Conservation (phyloP, 2,797 vertebrate species). For the Pseudochaenichthys georgianus region DNA sequence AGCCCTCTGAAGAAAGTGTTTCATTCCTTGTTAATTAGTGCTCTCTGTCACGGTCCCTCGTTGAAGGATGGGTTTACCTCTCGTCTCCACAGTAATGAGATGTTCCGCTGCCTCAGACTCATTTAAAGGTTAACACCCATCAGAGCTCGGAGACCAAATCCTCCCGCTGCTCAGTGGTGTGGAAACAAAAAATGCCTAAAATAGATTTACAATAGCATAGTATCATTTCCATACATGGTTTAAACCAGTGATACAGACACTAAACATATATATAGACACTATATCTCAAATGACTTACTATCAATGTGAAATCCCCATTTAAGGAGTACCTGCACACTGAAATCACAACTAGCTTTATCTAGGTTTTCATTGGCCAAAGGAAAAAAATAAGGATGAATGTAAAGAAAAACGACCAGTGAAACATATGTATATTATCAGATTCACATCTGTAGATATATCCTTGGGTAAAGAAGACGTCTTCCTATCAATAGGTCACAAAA, state of each 20-base stretch:
- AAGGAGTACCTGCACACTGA: neutral
- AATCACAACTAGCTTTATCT: no score
- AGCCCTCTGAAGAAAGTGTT: slow-evolving; percentile 58
- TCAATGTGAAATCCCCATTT: neutral
- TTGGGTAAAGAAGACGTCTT: neutral
- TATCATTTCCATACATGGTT: neutral
- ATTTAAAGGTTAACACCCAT: slow-evolving; percentile 68
- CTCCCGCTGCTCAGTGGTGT: slow-evolving; percentile 13
- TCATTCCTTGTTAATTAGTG: slow-evolving; percentile 70
- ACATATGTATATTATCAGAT: neutral
- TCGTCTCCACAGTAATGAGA: slow-evolving; percentile 70
- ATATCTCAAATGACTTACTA: neutral
- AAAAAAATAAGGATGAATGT: no score
- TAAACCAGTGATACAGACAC: neutral
- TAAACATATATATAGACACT: neutral
- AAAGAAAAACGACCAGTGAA: no score
- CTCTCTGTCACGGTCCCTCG: slow-evolving; percentile 55
- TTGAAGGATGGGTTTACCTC: slow-evolving; percentile 68
- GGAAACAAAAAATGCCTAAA: neutral
- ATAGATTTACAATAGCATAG: neutral
- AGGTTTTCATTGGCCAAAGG: no score
- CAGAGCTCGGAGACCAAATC: slow-evolving; percentile 35
- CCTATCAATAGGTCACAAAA: neutral
- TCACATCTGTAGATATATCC: neutral
- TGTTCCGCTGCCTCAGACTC: slow-evolving; percentile 58